A percentile compares a stretch with the other conserved stretches of the same genome.
Conservation (phyloP, 1,140 invertebrate species). For the Bombus ignitus region DNA sequence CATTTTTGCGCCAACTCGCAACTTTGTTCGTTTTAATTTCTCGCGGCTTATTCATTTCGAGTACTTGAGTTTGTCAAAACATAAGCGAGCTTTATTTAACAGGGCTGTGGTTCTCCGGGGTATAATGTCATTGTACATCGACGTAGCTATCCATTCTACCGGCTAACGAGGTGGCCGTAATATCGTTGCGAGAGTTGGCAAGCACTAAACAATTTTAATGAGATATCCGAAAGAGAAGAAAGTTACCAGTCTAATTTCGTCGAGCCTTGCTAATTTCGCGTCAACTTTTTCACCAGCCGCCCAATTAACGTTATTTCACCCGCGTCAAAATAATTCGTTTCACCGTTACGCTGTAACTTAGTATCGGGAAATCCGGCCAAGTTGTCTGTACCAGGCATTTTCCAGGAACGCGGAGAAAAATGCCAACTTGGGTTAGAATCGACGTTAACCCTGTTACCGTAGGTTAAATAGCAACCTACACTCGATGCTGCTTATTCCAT, state of each 20-base stretch:
- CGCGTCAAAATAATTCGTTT: neutral
- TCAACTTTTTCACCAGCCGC: slow-evolving; percentile 7
- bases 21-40: slow-evolving; percentile 22
- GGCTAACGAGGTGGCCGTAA: slow-evolving; percentile 48
- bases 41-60: slow-evolving; percentile 23
- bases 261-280: neutral
- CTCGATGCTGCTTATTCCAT: too few relatives aligned
- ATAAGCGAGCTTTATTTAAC: slow-evolving; percentile 52
- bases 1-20: neutral
- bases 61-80: slow-evolving; percentile 44
- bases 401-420: too few relatives aligned
- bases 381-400: neutral
- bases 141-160: slow-evolving; percentile 38
- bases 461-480: too few relatives aligned
- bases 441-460: too few relatives aligned
- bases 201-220: slow-evolving; percentile 46
- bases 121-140: slow-evolving; percentile 48
- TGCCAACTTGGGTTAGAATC: too few relatives aligned
- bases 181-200: slow-evolving; percentile 36
- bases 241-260: slow-evolving; percentile 23
- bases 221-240: slow-evolving; percentile 25
- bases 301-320: slow-evolving; percentile 22
- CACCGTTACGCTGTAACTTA: neutral
- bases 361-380: neutral
- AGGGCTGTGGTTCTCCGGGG: slow-evolving; percentile 28